Evolutionary conservation across 2,888 invertebrate genomes (phyloP).

Genomic region (Cordilura impudica): DNA sequence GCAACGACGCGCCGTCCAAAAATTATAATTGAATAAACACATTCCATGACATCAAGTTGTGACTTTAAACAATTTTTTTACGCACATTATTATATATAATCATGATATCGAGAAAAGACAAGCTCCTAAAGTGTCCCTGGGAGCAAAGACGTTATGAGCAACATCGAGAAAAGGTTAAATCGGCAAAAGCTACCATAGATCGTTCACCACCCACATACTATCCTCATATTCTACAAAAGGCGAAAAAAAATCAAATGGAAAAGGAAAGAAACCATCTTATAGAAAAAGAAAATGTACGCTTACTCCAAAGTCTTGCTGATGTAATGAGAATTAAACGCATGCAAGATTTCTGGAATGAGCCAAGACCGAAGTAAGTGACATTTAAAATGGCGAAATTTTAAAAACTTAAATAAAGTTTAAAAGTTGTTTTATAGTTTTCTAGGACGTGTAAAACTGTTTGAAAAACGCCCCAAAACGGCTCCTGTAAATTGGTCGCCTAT

Average conservation of each 20-base stretch:
- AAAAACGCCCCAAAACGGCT: slow-evolving; percentile 70
- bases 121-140: slow-evolving; percentile 85
- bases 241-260: slow-evolving; percentile 85
- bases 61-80: background rate
- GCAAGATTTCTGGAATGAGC: slow-evolving; percentile 83
- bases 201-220: slow-evolving; percentile 81
- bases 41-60: background rate
- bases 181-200: slow-evolving; percentile 84
- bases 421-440: slow-evolving; percentile 69
- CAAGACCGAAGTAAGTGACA: slow-evolving; percentile 79
- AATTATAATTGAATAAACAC: background rate
- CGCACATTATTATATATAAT: background rate
- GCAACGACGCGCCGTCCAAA: slow-evolving; percentile 48
- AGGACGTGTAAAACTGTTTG: slow-evolving; percentile 75
- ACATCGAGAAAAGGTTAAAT: slow-evolving; percentile 83
- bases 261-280: slow-evolving; percentile 83
- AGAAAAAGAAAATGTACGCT: slow-evolving; percentile 83
- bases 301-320: slow-evolving; percentile 83
- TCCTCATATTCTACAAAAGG: slow-evolving; percentile 83
- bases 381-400: background rate
- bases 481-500: slow-evolving; percentile 28
- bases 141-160: slow-evolving; percentile 84
- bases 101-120: slow-evolving; percentile 86
- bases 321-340: slow-evolving; percentile 84
- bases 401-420: background rate